These are phyloP conservation scores for Otocyon megalotis DNA, from an alignment of 2,113 vertebrate genomes.

Conservation along the genomic window DNA sequence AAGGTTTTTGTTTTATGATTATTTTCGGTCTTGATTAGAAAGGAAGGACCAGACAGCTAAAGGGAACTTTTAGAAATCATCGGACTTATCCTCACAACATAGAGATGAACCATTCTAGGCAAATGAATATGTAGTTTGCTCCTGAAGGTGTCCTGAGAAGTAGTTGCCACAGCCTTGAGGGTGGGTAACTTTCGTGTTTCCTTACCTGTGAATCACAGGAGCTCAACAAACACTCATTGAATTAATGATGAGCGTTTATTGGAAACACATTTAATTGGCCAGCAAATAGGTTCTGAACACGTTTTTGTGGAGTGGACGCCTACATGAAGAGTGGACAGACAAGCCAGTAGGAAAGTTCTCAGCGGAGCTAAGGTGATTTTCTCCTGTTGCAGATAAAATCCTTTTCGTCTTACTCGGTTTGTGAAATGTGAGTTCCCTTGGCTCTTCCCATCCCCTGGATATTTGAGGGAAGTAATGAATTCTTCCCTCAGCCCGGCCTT, in stretches of 20 bases:
- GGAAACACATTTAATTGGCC: not conserved
- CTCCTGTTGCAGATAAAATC: slow-evolving; percentile 14
- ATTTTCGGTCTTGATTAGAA: not conserved
- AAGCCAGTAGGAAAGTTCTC: not conserved
- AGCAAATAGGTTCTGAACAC: not conserved
- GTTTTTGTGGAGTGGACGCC: not conserved
- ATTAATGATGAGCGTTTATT: not conserved
- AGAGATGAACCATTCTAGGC: not conserved
- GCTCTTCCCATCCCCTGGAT: not conserved
- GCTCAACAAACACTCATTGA: not conserved
- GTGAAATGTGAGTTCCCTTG: not conserved
- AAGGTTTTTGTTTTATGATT: not conserved
- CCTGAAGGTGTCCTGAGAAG: not conserved
- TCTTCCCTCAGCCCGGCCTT: not conserved
- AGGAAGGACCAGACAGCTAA: not conserved
- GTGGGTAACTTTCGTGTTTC: not conserved
- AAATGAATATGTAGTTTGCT: not conserved
- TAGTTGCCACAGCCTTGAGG: not conserved
- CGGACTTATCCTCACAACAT: not conserved
- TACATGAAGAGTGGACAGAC: not conserved
- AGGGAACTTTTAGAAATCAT: not conserved
- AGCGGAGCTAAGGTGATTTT: not conserved
- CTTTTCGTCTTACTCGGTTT: slow-evolving; percentile 30
- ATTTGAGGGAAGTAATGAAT: slow-evolving; percentile 20
- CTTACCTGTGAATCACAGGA: not conserved